Evolutionary conservation across 2,113 vertebrate genomes (phyloP), one percentile per base, ranked within the genome.

Genomic region (Bubalus kerabau): DNA sequence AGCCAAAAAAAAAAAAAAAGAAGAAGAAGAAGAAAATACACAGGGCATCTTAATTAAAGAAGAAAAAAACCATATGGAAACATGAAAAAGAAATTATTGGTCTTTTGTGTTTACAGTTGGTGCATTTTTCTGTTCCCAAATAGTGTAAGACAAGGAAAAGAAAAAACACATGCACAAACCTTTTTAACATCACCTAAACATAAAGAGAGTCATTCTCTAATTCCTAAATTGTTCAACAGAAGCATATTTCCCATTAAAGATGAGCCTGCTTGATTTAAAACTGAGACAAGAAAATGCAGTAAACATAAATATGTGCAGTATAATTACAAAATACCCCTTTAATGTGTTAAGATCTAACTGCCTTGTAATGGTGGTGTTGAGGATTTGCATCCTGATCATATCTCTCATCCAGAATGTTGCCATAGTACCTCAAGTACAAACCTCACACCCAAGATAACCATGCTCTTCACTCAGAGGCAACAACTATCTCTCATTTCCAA

Each of bases 261-360:
- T 80, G 87, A 54, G 87, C 40, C 85, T 88, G 36, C 94, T 93
- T 97, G 97, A 95, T 92, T 60, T 85, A 81, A 80, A 97, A 60
- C 81, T 56, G 93, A 92, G n/a, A 94, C 1, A 80, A 96, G 91
- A 89, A 97, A 95, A 85, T 94, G 46, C 32, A 57, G 93, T 64
- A 91, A 97, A 96, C 84, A 88, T 89, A 95, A 97, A 96, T 85
- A 92, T 91, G 36, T 87, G 92, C 52, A 12, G 36, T 92, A 78
- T 97, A 95, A 97, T 96, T 96, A 88, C 46, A 96, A 97, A 97
- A 96, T 95, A 59, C 12, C 28, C 80, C 52, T 95, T 92, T 96
- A 91, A 82, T 97, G 92, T 92, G 86, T 64, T 95, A 87, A 85
- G 95, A 88, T 97, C 96, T 80, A 94, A 95, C 92, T 91, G 94